phyloP scores from a whole-genome alignment of 2,797 vertebrate genomes.

The Sebastes variabilis region DNA sequence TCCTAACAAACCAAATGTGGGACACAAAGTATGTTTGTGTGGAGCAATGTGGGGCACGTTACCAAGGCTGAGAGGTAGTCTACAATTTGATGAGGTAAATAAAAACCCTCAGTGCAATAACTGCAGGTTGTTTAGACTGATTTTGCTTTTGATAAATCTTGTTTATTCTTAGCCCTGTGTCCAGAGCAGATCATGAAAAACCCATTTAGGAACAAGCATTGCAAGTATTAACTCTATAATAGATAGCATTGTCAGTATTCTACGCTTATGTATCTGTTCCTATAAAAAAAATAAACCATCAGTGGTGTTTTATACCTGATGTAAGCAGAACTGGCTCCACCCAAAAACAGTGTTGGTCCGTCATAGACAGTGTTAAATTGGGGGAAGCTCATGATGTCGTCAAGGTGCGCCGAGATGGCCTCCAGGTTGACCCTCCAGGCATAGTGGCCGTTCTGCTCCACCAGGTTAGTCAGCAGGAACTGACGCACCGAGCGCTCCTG shows the following conservation, averaged over 20 bases:
- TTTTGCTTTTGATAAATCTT: neutral
- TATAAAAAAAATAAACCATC: neutral
- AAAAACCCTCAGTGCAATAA: neutral
- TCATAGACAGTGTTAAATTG: slow-evolving; percentile 77
- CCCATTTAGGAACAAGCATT: neutral
- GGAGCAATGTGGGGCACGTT: no score
- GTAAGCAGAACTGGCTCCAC: slow-evolving; percentile 90
- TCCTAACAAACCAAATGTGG: no score
- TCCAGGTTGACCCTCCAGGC: slow-evolving; percentile 93
- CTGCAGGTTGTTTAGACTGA: neutral
- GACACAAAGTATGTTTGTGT: no score
- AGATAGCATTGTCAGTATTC: neutral
- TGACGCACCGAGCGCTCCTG: slow-evolving; percentile 87
- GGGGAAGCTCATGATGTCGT: slow-evolving; percentile 89
- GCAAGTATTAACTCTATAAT: neutral
- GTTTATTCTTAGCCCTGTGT: neutral
- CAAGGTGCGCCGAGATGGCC: slow-evolving; percentile 86
- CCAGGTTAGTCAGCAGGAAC: slow-evolving; percentile 94
- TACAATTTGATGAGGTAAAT: neutral
- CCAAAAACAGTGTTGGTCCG: slow-evolving; percentile 91
- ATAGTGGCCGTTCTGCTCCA: slow-evolving; percentile 86
- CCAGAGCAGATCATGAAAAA: neutral
- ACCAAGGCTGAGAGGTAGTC: no score
- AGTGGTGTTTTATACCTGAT: slow-evolving; percentile 86
- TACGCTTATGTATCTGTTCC: neutral